These are phyloP conservation scores for Galeruca laticollis DNA, from an alignment of 2,888 invertebrate genomes.

Conservation along the genomic window DNA sequence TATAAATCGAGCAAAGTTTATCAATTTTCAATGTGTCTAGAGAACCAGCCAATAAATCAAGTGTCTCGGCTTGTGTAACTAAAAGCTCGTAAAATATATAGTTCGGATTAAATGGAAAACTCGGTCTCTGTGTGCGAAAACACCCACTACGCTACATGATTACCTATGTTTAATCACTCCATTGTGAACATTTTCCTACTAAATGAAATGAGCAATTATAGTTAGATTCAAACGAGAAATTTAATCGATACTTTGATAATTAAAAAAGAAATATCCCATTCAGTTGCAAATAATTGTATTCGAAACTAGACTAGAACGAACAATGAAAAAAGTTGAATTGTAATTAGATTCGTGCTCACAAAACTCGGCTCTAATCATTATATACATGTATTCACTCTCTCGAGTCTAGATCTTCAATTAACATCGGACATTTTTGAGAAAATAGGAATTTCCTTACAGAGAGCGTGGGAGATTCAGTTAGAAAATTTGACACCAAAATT, in stretches of 20 bases:
- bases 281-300: background rate
- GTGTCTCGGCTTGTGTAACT: constrained; percentile 58
- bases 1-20: constrained; percentile 38
- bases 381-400: background rate
- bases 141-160: constrained; percentile 32
- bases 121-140: constrained; percentile 37
- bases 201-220: constrained; percentile 25
- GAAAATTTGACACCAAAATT: no score
- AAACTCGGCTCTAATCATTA: background rate
- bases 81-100: constrained; percentile 60
- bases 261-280: background rate
- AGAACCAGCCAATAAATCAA: constrained; percentile 54
- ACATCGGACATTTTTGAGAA: no score
- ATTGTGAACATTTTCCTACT: constrained; percentile 18
- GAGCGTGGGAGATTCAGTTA: no score
- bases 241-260: background rate
- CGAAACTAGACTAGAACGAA: background rate
- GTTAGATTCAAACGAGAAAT: background rate
- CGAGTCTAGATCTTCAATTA: no score
- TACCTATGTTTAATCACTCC: constrained; percentile 32
- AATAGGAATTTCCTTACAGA: no score
- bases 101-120: constrained; percentile 54
- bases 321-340: background rate
- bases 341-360: background rate
- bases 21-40: constrained; percentile 45